Conservation (phyloP, 2,797 vertebrate genomes). For the Brachymystax lenok region DNA sequence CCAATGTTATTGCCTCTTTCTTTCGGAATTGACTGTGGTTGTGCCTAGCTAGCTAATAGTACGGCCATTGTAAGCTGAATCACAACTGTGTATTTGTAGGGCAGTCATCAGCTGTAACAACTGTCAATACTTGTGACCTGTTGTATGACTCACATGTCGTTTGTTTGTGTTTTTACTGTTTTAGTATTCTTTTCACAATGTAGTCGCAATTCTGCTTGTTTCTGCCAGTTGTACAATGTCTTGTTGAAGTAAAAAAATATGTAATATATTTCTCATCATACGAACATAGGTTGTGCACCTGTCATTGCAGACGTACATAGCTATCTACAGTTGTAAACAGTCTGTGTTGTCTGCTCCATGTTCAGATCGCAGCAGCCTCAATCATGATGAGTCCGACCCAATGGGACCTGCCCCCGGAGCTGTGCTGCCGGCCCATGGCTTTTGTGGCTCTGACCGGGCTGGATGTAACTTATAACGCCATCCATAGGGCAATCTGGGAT, state of each 20-base stretch:
- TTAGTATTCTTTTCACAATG: neutral
- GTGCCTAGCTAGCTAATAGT: neutral
- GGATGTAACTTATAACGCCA: conserved; percentile 93
- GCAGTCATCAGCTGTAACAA: too few relatives aligned
- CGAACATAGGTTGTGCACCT: neutral
- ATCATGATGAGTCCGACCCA: conserved; percentile 61
- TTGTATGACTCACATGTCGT: neutral
- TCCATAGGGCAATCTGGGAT: conserved; percentile 97
- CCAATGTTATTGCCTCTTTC: neutral
- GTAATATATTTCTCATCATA: neutral
- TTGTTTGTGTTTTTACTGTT: neutral
- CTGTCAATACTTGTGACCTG: too few relatives aligned
- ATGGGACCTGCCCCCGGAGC: conserved; percentile 95
- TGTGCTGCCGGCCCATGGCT: conserved; percentile 98
- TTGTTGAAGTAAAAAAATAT: neutral
- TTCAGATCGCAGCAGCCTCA: neutral
- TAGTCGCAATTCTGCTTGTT: neutral
- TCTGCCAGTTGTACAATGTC: neutral
- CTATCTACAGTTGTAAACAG: neutral
- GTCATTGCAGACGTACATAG: neutral
- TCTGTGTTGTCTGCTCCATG: neutral
- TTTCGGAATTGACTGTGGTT: neutral
- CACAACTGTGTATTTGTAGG: neutral
- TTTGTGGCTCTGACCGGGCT: conserved; percentile 94
- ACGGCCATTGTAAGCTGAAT: neutral